Percentiles rank a stretch among this genome's conserved stretches.
Evolutionary conservation across 2,888 invertebrate species (phyloP).

Genomic region (Choristoneura rosaceana): DNA sequence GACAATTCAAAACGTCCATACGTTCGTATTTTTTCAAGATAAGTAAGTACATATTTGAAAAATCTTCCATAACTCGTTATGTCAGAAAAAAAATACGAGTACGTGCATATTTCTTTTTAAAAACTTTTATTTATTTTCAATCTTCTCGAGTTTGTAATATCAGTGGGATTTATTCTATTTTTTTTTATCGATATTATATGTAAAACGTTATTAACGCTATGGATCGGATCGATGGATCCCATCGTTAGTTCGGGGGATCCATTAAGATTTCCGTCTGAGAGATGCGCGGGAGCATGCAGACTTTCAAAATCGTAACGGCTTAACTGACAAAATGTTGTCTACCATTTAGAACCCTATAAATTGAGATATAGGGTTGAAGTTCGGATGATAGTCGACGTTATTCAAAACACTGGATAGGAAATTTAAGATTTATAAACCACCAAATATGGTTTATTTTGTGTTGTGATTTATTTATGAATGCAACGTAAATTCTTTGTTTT

Average conservation of each 20-base stretch:
- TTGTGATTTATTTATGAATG: slow-evolving; percentile 25
- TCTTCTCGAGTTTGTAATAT: too few species aligned
- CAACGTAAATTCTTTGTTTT: slow-evolving; percentile 12
- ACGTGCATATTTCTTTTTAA: too few species aligned
- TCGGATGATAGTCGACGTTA: neutral
- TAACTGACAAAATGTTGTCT: slow-evolving; percentile 38
- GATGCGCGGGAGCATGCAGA: slow-evolving; percentile 75
- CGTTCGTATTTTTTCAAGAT: too few species aligned
- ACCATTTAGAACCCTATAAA: slow-evolving; percentile 49
- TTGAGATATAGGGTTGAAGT: slow-evolving; percentile 4
- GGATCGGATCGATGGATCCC: slow-evolving; percentile 76
- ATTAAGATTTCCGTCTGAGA: slow-evolving; percentile 84
- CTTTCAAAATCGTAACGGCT: slow-evolving; percentile 49
- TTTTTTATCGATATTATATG: slow-evolving; percentile 11
- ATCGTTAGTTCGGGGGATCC: slow-evolving; percentile 82
- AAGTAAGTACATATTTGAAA: too few species aligned
- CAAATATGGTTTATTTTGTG: slow-evolving; percentile 30
- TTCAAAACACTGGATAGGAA: neutral
- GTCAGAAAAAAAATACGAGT: too few species aligned
- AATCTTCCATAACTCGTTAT: too few species aligned
- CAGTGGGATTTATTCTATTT: too few species aligned
- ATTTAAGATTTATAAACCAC: slow-evolving; percentile 1
- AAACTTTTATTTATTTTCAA: too few species aligned
- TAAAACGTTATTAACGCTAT: slow-evolving; percentile 57
- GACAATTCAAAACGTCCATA: too few species aligned